Evolutionary conservation across 2,113 vertebrate species (phyloP).

Genomic region (Telmatochromis sp.): DNA sequence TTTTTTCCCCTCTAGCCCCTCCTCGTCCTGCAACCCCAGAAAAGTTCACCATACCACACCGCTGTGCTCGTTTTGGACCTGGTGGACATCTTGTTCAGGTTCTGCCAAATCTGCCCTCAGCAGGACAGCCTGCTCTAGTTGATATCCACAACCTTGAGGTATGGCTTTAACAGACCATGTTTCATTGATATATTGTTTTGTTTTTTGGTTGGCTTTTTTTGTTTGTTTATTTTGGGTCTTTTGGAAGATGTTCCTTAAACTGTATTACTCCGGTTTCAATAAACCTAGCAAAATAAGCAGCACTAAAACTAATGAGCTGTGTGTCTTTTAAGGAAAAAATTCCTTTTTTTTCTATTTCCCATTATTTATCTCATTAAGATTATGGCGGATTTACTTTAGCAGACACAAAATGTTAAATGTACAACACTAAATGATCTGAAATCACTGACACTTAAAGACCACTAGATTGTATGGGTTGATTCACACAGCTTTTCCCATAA

Average conservation of each 20-base stretch:
- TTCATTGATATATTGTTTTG: background rate
- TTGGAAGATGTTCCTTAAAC: background rate
- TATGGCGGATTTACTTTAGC: background rate
- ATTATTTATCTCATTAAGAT: background rate
- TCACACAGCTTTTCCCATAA: background rate
- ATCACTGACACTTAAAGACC: background rate
- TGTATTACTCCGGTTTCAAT: background rate
- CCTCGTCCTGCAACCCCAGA: constrained; percentile 90
- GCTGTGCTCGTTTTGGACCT: constrained; percentile 89
- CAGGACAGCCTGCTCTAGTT: constrained; percentile 91
- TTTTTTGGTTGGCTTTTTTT: background rate
- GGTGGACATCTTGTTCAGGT: constrained; percentile 89
- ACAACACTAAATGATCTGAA: background rate
- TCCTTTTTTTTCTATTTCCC: background rate
- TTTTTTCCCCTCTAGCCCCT: constrained; percentile 67
- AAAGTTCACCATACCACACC: constrained; percentile 87
- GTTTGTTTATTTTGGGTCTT: background rate
- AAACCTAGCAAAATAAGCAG: background rate
- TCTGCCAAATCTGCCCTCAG: constrained; percentile 90
- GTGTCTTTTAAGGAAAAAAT: background rate
- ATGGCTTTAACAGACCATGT: background rate
- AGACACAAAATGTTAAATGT: background rate
- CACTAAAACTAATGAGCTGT: background rate
- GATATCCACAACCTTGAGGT: constrained; percentile 96
- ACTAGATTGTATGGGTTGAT: background rate